These are phyloP conservation scores for Apodemia duryi DNA, from an alignment of 2,888 invertebrate species.

Conservation along the genomic window DNA sequence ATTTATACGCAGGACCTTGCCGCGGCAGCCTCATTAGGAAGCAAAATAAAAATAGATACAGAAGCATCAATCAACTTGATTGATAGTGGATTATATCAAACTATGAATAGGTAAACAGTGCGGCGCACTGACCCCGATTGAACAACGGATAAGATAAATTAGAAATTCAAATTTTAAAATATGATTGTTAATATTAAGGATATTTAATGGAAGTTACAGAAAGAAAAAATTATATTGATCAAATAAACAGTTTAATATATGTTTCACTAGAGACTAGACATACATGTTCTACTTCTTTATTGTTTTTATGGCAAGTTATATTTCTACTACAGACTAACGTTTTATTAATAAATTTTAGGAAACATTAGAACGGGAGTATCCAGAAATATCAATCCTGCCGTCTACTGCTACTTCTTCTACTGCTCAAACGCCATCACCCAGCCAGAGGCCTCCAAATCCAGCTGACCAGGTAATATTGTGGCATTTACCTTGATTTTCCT, in stretches of 20 bases:
- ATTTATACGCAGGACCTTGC: slow-evolving; percentile 9
- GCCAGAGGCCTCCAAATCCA: slow-evolving; percentile 65
- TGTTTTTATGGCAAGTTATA: too few relatives aligned
- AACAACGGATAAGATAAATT: slow-evolving; percentile 46
- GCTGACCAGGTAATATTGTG: slow-evolving; percentile 59
- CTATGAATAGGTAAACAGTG: slow-evolving; percentile 35
- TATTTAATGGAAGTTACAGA: too few relatives aligned
- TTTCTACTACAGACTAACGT: too few relatives aligned
- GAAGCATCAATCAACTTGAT: slow-evolving; percentile 64
- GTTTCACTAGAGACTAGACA: too few relatives aligned
- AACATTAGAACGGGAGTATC: slow-evolving; percentile 74
- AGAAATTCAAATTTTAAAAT: slow-evolving; percentile 25
- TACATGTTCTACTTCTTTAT: too few relatives aligned
- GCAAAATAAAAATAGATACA: slow-evolving; percentile 44
- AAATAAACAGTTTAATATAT: too few relatives aligned
- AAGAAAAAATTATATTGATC: too few relatives aligned
- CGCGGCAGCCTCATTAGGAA: slow-evolving; percentile 1
- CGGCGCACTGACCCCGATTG: slow-evolving; percentile 39
- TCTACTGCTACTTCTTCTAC: slow-evolving; percentile 71
- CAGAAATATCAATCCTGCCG: slow-evolving; percentile 73
- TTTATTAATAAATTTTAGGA: slow-evolving; percentile 49
- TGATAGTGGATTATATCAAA: slow-evolving; percentile 39
- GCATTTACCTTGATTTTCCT: not conserved
- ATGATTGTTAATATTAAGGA: not conserved
- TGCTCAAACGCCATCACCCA: slow-evolving; percentile 63